These are phyloP conservation scores for Philypnodon macrostomus DNA, from an alignment of 2,797 vertebrate species.

Conservation along the genomic window DNA sequence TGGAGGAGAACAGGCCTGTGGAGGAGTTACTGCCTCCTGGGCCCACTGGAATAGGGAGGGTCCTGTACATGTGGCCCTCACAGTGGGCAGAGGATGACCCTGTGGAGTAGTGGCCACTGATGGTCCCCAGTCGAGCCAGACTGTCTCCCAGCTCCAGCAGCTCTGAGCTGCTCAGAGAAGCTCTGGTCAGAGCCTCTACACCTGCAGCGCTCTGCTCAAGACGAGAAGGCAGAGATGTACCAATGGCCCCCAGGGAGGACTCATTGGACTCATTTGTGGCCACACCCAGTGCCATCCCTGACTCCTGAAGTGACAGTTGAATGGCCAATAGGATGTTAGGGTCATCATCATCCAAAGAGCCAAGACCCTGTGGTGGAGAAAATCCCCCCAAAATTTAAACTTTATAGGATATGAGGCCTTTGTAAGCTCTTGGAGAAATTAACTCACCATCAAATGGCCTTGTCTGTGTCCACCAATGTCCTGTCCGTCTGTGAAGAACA, in stretches of 20 bases:
- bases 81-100: slow-evolving; percentile 58
- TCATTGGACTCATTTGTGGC: slow-evolving; percentile 85
- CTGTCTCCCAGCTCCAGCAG: slow-evolving; percentile 90
- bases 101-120: slow-evolving; percentile 52
- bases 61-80: slow-evolving; percentile 71
- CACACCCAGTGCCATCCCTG: slow-evolving; percentile 77
- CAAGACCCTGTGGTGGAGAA: slow-evolving; percentile 76
- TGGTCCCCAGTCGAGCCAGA: slow-evolving; percentile 81
- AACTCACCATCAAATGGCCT: slow-evolving; percentile 89
- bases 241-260: slow-evolving; percentile 89
- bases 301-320: slow-evolving; percentile 96
- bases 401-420: background rate
- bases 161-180: slow-evolving; percentile 91
- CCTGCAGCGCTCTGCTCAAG: slow-evolving; percentile 81
- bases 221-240: slow-evolving; percentile 90
- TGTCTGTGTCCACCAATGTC: slow-evolving; percentile 84
- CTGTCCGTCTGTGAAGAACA: slow-evolving; percentile 82
- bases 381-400: background rate
- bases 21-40: slow-evolving; percentile 60
- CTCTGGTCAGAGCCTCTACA: slow-evolving; percentile 78
- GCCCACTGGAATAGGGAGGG: slow-evolving; percentile 50
- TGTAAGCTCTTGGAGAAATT: slow-evolving; percentile 9
- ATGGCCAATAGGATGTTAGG: slow-evolving; percentile 98
- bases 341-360: slow-evolving; percentile 96
- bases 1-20: slow-evolving; percentile 78